These are phyloP conservation scores for Hetaerina titia DNA, from an alignment of 2,888 invertebrate species.

Conservation along the genomic window DNA sequence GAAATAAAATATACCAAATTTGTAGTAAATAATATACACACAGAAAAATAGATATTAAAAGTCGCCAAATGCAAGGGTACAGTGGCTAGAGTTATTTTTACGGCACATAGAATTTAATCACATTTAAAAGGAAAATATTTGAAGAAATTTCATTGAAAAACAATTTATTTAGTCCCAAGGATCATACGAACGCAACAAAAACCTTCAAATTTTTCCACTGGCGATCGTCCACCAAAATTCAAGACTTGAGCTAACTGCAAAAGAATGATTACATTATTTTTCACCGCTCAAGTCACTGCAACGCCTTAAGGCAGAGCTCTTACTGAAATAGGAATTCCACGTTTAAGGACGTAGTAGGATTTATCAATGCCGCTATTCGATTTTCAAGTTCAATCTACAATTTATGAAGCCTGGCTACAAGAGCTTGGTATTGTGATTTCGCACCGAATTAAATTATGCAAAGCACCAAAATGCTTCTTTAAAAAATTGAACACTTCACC, in stretches of 20 bases:
- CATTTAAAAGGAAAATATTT: neutral
- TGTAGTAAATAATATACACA: too few species aligned
- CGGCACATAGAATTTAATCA: neutral
- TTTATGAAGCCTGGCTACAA: slow-evolving; percentile 67
- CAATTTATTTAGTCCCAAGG: neutral
- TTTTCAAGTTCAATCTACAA: slow-evolving; percentile 68
- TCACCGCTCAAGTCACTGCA: neutral
- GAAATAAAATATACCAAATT: too few species aligned
- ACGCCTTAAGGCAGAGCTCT: neutral
- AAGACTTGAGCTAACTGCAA: neutral
- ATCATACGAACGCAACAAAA: neutral
- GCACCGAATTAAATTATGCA: neutral
- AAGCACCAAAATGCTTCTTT: neutral
- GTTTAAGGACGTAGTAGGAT: neutral
- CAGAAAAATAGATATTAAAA: too few species aligned
- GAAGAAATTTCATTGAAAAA: neutral
- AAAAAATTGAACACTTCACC: neutral
- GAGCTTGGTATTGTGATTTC: neutral
- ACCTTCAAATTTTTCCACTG: neutral
- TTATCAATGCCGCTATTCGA: slow-evolving; percentile 71
- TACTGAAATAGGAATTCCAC: neutral
- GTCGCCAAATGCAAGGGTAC: neutral
- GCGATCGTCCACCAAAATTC: neutral
- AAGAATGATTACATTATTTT: neutral
- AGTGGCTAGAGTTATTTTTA: neutral